Evolutionary conservation across 2,888 invertebrate species (phyloP), one percentile per base, ranked within the genome.

Genomic region (Falcaria lacertinaria): DNA sequence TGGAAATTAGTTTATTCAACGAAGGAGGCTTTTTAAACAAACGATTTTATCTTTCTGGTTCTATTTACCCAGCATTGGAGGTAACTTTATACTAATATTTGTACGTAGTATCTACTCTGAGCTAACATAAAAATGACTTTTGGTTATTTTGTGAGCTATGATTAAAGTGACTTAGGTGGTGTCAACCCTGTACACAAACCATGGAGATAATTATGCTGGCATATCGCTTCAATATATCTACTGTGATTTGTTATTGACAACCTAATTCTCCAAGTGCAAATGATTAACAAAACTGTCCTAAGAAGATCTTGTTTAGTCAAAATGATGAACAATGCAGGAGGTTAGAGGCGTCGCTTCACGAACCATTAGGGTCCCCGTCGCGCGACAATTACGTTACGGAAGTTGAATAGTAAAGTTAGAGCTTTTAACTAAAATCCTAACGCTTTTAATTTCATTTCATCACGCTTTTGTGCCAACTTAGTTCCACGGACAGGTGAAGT

Each of bases 381-480:
- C 32, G 43, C 40, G 41, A 38, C 33, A 48, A 49, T 45, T 44
- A 7, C 38, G 42, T 49, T 42, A 45, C 34, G 11, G 22, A 44
- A 46, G 42, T 49, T 46, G 38, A 42, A 46, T 44, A 40, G 34
- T 33, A 22, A 42, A 49, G 49, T 49, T 46, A 15, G 8, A 15
- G 36, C 42, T 38, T 40, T 44, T 37, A 11, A 28, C 28, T 19
- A 11, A 28, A 28, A 28, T 11, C 11, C 28, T 28, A 28, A 28
- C 7, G 28, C 28, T 28, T 28, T 28, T 8, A 28, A 28, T 28
- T 28, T 28, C 28, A 28, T 28, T 28, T 28, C 7, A 11, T 8
- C 28, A 8, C 11, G 28, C 28, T 28, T 28, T 28, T 11, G 11
- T 11, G 11, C 28, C 11, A 2, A 11, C 8, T 28, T 8, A 28